Evolutionary conservation across 2,113 vertebrate species (phyloP).

Genomic region (Nannobrachium achirus): DNA sequence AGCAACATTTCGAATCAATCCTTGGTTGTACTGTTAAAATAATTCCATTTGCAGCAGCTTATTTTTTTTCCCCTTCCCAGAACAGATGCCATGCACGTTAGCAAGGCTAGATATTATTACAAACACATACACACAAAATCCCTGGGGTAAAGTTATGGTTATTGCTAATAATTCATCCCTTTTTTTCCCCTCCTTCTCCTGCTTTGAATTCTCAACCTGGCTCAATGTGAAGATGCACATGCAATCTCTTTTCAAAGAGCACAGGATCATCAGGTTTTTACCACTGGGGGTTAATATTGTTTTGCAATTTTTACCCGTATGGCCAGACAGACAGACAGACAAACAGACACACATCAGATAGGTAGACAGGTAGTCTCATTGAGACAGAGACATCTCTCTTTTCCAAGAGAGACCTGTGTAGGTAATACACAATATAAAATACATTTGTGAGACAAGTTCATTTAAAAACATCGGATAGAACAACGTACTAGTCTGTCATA

Average conservation of each 20-base stretch:
- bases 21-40: conserved; percentile 53
- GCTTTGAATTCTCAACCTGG: background rate
- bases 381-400: no score
- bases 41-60: conserved; percentile 55
- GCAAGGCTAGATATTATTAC: conserved; percentile 12
- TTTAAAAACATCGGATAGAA: no score
- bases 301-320: no score
- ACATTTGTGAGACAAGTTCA: no score
- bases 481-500: no score
- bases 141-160: conserved; percentile 48
- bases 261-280: background rate
- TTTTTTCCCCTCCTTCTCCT: conserved; percentile 26
- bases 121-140: conserved; percentile 48
- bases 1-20: conserved; percentile 54
- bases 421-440: no score
- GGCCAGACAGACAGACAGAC: no score
- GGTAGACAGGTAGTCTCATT: no score
- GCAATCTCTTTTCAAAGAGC: conserved; percentile 67
- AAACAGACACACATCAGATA: no score
- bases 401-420: no score
- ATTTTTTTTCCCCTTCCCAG: background rate
- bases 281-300: no score
- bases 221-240: background rate
- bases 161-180: conserved; percentile 52
- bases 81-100: conserved; percentile 55